Evolutionary conservation across 1,140 invertebrate species (phyloP).

Genomic region (Ctenoplectra terminalis): DNA sequence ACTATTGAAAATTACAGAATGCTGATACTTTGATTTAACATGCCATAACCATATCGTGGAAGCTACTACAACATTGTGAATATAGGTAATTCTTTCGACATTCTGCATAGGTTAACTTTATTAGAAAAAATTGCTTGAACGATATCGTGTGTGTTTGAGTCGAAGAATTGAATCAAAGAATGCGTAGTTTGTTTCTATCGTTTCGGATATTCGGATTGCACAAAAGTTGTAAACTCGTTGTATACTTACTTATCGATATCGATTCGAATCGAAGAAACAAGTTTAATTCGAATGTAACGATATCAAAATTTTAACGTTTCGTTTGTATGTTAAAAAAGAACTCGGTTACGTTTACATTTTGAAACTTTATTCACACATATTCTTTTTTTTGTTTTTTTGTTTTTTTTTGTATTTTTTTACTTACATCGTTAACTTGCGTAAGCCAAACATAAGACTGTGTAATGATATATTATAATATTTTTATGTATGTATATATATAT

Average conservation of each 20-base stretch:
- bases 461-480: slow-evolving; percentile 72
- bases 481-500: slow-evolving; percentile 69
- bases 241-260: slow-evolving; percentile 23
- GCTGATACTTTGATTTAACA: too few relatives aligned
- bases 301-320: background rate
- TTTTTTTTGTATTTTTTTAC: slow-evolving; percentile 63
- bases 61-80: background rate
- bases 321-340: slow-evolving; percentile 65
- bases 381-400: slow-evolving; percentile 35
- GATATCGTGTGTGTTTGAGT: background rate
- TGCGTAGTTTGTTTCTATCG: background rate
- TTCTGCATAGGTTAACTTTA: background rate
- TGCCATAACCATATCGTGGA: too few relatives aligned
- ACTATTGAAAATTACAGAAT: too few relatives aligned
- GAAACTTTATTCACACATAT: slow-evolving; percentile 84
- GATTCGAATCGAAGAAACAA: background rate
- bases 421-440: slow-evolving; percentile 82
- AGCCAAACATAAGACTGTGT: slow-evolving; percentile 82
- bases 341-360: slow-evolving; percentile 77
- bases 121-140: background rate
- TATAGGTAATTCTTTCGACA: background rate
- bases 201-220: background rate
- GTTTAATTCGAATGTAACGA: background rate
- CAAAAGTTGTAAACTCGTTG: background rate
- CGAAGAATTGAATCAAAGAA: background rate